Evolutionary conservation across 2,888 invertebrate species (phyloP).

Genomic region (Caenorhabditis auriculariae): DNA sequence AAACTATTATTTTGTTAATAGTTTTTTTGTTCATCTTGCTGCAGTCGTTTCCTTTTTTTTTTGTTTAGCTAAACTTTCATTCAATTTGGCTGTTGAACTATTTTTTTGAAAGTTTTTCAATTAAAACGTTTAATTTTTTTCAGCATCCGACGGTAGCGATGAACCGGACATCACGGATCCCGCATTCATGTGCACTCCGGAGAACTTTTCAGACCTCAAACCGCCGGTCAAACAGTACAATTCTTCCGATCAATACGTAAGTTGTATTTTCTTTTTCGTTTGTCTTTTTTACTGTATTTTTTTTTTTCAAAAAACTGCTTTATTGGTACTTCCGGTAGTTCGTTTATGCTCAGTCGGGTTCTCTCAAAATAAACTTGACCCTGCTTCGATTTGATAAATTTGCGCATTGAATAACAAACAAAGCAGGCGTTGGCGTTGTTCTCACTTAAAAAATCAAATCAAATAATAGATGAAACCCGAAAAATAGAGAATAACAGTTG

Average conservation of each 20-base stretch:
- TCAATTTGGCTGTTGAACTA: no score
- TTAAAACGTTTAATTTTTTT: background rate
- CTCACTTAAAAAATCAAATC: background rate
- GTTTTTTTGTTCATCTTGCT: no score
- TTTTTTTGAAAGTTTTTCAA: no score
- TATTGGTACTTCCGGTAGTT: constrained; percentile 5
- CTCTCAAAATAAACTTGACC: background rate
- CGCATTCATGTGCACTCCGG: constrained; percentile 11
- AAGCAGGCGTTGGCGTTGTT: no score
- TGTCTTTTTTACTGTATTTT: no score
- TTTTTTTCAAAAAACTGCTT: background rate
- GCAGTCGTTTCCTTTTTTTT: no score
- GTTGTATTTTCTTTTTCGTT: no score
- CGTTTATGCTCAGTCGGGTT: background rate
- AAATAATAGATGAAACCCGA: background rate
- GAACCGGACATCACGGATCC: constrained; percentile 12
- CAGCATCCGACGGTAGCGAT: constrained; percentile 25
- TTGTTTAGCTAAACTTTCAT: no score
- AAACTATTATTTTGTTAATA: no score
- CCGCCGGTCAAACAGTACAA: constrained; percentile 6
- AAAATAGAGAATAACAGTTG: background rate
- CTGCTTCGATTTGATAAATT: no score
- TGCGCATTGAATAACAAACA: no score
- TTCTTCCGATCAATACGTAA: background rate
- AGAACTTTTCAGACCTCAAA: constrained; percentile 7